These are phyloP conservation scores for Agelaius phoeniceus DNA, from an alignment of 2,113 vertebrate genomes.

Conservation along the genomic window DNA sequence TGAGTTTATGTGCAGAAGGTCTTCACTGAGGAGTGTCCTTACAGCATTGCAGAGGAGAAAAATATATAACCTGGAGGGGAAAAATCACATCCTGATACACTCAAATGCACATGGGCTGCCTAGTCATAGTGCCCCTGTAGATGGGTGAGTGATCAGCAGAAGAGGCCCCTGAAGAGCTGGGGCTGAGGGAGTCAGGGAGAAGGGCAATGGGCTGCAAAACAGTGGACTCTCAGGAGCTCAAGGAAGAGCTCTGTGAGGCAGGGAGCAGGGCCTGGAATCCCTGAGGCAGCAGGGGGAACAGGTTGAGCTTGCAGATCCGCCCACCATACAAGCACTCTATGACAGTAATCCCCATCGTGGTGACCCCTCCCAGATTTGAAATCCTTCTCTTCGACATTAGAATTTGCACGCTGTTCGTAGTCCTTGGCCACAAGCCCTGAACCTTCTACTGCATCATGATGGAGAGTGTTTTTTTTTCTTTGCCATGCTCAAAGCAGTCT, in stretches of 20 bases:
- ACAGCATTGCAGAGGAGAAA: neutral
- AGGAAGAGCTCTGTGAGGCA: accelerated
- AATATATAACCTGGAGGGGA: neutral
- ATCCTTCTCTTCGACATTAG: neutral
- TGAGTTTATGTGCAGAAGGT: neutral
- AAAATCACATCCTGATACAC: neutral
- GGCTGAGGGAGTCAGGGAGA: neutral
- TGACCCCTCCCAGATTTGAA: neutral
- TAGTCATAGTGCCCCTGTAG: neutral
- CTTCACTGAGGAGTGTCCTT: neutral
- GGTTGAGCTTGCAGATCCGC: neutral
- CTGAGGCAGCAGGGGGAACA: neutral
- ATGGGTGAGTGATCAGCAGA: neutral
- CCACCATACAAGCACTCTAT: accelerated
- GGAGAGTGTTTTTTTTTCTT: neutral
- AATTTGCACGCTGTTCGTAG: neutral
- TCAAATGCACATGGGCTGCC: accelerated
- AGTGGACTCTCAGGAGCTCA: accelerated
- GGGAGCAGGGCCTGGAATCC: neutral
- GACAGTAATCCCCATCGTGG: accelerated
- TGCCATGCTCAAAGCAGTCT: neutral
- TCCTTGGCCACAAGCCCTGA: neutral
- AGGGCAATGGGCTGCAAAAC: neutral
- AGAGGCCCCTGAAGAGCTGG: neutral
- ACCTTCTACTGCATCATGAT: accelerated